phyloP scores from a whole-genome alignment of 1,140 invertebrate genomes.

The Nautilus pompilius region DNA sequence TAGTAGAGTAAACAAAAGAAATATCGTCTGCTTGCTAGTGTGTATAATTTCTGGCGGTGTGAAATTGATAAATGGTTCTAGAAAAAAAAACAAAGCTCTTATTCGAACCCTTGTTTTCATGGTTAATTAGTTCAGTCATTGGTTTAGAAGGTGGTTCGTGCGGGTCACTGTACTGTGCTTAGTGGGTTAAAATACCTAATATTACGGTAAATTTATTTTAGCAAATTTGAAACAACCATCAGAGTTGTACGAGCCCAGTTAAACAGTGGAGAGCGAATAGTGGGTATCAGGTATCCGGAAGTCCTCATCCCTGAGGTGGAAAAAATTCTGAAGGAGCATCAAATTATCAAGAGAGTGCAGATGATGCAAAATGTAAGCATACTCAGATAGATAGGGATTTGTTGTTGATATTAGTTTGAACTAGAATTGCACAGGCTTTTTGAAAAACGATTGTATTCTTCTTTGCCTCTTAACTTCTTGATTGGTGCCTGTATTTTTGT shows the following conservation, averaged over 20 bases:
- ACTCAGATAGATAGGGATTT: neutral
- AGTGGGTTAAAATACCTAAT: too few relatives aligned
- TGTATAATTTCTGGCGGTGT: too few relatives aligned
- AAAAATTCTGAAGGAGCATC: conserved; percentile 30
- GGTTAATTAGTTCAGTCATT: too few relatives aligned
- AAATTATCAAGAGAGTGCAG: conserved; percentile 12
- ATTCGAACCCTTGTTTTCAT: too few relatives aligned
- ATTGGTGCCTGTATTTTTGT: neutral
- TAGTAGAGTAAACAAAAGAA: too few relatives aligned
- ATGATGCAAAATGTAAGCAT: conserved; percentile 11
- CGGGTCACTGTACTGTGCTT: too few relatives aligned
- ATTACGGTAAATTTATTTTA: too few relatives aligned
- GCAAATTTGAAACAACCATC: conserved; percentile 42
- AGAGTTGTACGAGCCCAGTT: conserved; percentile 45
- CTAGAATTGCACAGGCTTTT: neutral
- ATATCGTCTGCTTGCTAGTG: too few relatives aligned
- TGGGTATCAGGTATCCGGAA: conserved; percentile 46
- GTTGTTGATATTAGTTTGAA: neutral
- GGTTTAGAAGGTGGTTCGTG: too few relatives aligned
- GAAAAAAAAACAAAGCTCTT: too few relatives aligned
- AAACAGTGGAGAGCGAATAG: conserved; percentile 43
- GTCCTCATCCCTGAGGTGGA: conserved; percentile 44
- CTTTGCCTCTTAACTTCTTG: neutral
- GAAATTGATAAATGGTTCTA: too few relatives aligned
- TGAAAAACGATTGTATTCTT: neutral